Percentiles rank a stretch among this genome's conserved stretches.
These are phyloP conservation scores for Gnathonemus longibarbis DNA, from an alignment of 2,113 vertebrate species.

Conservation along the genomic window DNA sequence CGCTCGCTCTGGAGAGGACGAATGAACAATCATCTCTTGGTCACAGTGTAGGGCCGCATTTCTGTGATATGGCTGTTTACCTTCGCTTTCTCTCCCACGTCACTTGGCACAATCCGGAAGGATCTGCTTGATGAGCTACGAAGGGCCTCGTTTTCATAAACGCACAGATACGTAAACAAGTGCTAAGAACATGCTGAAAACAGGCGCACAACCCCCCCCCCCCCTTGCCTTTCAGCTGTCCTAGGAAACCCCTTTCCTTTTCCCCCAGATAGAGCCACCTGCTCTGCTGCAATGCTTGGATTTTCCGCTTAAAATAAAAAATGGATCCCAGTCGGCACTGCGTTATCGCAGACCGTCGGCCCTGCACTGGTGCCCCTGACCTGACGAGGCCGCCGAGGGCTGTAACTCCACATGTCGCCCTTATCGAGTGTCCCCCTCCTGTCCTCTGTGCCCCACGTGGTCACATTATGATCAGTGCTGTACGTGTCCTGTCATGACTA, in stretches of 20 bases:
- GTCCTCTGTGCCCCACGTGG: background rate
- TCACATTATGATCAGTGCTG: conserved; percentile 11
- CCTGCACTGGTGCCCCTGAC: conserved; percentile 26
- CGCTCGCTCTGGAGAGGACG: background rate
- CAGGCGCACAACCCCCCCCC: no score
- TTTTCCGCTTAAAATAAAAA: conserved; percentile 34
- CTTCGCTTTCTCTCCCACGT: no score
- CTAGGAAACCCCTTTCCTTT: conserved; percentile 13
- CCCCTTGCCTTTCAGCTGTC: background rate
- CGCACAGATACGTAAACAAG: background rate
- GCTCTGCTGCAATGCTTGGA: conserved; percentile 38
- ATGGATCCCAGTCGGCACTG: conserved; percentile 29
- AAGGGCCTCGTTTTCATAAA: background rate
- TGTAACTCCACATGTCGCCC: conserved; percentile 14
- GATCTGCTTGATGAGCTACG: background rate
- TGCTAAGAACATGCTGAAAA: background rate
- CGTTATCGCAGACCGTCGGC: conserved; percentile 23
- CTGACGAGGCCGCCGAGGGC: conserved; percentile 2
- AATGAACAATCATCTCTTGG: background rate
- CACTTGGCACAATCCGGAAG: background rate
- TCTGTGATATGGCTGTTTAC: background rate
- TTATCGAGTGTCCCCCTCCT: background rate
- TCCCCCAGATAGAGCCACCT: conserved; percentile 29
- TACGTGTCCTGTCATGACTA: background rate
- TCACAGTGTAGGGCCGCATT: background rate